Evolutionary conservation across 2,888 invertebrate genomes (phyloP), one percentile per base, ranked within the genome.

Genomic region (Chrysodeixis includens): DNA sequence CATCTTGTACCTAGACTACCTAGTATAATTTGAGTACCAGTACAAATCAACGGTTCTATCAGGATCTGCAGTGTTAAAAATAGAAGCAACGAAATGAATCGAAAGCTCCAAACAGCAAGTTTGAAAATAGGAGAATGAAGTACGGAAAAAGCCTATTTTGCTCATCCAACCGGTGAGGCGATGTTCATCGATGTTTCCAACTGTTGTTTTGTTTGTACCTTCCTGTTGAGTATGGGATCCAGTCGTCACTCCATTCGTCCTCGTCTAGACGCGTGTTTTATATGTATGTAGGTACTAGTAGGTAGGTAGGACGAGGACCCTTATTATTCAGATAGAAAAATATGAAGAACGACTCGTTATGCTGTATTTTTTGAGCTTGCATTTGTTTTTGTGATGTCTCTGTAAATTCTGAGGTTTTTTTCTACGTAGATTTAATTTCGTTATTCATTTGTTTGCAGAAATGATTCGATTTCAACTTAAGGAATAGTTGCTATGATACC

Each of bases 151-250:
- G 58, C 69, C 76, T 74, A 79, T 81, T 78, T 76, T 67, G 66
- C 53, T 52, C 71, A 71, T 56, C 69, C 70, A 69, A 62, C 59
- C 77, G 56, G 65, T 60, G 71, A 71, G 61, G 72, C 67, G 72
- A 70, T 77, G 74, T 67, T 78, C 80, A 73, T 74, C 75, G 76
- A 75, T 74, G 70, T 75, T 78, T 74, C 35, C 57, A 66, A 72
- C 60, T 55, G 51, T 26, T 56, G 77, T 82, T 81, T 78, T 79
- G 20, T 66, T 78, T 61, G 61, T 65, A 16, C 63, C 54, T 62
- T 66, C 62, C 63, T 66, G 68, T 30, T 56, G 56, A 20, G 58
- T 71, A 74, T 63, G 69, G 70, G 70, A 71, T 72, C 64, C 66
- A 68, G 73, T 67, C 62, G 69, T 68, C 73, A 73, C 58, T 69